Conservation (phyloP, 2,797 vertebrate species). For the Rousettus madagascariensis region DNA sequence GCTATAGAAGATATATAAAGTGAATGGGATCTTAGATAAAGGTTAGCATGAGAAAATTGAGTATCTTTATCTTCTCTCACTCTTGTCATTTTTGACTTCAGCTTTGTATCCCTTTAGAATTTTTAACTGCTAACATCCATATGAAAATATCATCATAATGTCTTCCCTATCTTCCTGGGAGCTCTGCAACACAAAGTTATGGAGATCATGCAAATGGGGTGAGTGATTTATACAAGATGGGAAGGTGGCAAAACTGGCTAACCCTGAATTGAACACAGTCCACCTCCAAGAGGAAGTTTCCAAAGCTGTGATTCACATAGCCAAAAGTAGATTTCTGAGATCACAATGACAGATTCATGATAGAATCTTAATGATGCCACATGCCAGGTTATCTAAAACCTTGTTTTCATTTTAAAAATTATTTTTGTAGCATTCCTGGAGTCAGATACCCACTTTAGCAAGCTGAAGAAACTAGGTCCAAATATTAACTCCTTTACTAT, state of each 20-base stretch:
- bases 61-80: not conserved
- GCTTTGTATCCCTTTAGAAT: not conserved
- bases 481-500: not conserved
- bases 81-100: not conserved
- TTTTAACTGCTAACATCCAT: not conserved
- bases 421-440: not conserved
- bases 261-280: not conserved
- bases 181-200: not conserved
- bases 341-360: not conserved
- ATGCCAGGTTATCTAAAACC: not conserved
- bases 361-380: not conserved
- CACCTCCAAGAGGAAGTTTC: not conserved
- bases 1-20: not conserved
- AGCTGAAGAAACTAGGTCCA: not conserved
- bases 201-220: not conserved
- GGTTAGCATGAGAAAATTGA: not conserved
- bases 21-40: not conserved
- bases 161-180: not conserved
- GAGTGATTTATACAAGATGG: not conserved
- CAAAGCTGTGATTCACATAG: not conserved
- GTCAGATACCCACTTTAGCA: not conserved
- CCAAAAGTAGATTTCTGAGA: not conserved
- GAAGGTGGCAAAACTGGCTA: not conserved
- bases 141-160: not conserved
- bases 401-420: conserved; percentile 12